Evolutionary conservation across 1,140 invertebrate species (phyloP), one percentile per base, ranked within the genome.

Genomic region (Gonatopus flavifemur): DNA sequence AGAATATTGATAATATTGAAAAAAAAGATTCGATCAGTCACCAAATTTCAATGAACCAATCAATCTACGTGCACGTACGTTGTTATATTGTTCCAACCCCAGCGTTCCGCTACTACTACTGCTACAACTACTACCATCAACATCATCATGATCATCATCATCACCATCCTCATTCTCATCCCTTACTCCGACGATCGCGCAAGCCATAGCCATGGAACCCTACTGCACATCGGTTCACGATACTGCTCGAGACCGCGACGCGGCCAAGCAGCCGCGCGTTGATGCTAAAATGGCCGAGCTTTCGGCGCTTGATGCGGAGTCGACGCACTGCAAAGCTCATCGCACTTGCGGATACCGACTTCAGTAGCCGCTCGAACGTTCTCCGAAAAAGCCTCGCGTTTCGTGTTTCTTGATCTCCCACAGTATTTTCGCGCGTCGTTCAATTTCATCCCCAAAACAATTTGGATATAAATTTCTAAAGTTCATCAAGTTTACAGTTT

Each of bases 1-100:
- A 55, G n/a, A 55, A 69, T 70, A 73, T 72, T 60, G 67, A 74
- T n/a, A n/a, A n/a, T 74, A 75, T 70, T 67, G 64, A 74, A 71
- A 74, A 71, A 74, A 74, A 76, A 73, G 67, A 77, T 76, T 76
- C 74, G 74, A 76, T 77, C 74, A 75, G 72, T 76, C 72, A 67
- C 64, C 57, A 74, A 72, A 74, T 72, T 75, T 69, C 64, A 71
- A 65, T 67, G 66, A n/a, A n/a, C 65, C 70, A 75, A 76, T 76
- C 75, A 77, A 76, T 76, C 74, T n/a, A n/a, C n/a, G n/a, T n/a
- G n/a, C n/a, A n/a, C n/a, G n/a, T n/a, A n/a, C n/a, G n/a, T n/a
- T n/a, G n/a, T n/a, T n/a, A n/a, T n/a, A n/a, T n/a, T n/a, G n/a
- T n/a, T n/a, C n/a, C n/a, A n/a, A 61, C 59, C 52, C 57, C 52